phyloP scores from a whole-genome alignment of 1,140 invertebrate genomes.

The Contarinia nasturtii region DNA sequence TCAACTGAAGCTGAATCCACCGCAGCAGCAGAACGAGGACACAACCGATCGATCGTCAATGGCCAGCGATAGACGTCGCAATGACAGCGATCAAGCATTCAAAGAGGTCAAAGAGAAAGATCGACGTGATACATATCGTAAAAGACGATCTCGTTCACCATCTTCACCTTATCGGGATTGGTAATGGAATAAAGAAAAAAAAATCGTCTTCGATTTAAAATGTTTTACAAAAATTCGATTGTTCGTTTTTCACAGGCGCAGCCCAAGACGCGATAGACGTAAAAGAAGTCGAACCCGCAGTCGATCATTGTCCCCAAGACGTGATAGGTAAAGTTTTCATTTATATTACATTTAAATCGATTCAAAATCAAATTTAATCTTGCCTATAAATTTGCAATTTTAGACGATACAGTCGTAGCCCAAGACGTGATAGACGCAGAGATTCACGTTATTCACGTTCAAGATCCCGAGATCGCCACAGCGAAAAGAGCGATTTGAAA shows the following conservation, averaged over 20 bases:
- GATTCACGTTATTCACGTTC: constrained; percentile 4
- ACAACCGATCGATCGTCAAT: neutral
- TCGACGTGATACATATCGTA: neutral
- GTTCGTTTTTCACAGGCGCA: neutral
- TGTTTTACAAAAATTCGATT: too few relatives aligned
- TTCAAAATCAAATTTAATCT: too few relatives aligned
- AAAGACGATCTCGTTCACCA: neutral
- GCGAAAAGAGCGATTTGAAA: neutral
- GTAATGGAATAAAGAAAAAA: neutral
- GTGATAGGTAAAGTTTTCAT: too few relatives aligned
- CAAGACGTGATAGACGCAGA: constrained; percentile 7
- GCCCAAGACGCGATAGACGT: constrained; percentile 6
- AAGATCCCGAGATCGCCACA: neutral
- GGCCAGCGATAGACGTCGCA: neutral
- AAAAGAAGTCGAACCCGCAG: constrained; percentile 8
- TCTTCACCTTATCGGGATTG: neutral
- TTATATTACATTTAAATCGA: neutral
- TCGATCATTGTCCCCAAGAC: neutral
- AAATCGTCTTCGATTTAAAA: neutral
- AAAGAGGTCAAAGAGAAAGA: neutral
- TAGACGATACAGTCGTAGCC: neutral
- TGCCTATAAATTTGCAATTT: too few relatives aligned
- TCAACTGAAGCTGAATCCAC: neutral
- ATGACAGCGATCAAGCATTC: neutral
- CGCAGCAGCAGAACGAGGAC: neutral